phyloP scores from a whole-genome alignment of 2,888 invertebrate species.

The Netelia inedita region DNA sequence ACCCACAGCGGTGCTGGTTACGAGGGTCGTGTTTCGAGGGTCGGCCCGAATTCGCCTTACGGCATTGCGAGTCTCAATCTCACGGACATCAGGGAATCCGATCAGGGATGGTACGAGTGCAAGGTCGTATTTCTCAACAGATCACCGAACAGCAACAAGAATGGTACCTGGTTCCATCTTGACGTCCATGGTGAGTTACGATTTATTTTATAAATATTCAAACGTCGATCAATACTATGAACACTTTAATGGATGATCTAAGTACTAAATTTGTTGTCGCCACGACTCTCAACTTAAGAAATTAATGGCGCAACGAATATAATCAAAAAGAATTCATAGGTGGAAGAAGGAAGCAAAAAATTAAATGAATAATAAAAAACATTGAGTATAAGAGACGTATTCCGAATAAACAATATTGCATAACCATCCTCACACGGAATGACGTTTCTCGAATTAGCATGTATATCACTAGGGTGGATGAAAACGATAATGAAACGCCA shows the following conservation, averaged over 20 bases:
- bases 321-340: too few relatives aligned
- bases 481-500: too few relatives aligned
- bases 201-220: not conserved
- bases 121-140: conserved; percentile 98
- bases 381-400: too few relatives aligned
- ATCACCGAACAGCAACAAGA: conserved; percentile 95
- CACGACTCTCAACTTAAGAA: too few relatives aligned
- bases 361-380: too few relatives aligned
- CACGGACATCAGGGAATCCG: conserved; percentile 96
- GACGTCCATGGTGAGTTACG: conserved; percentile 93
- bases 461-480: too few relatives aligned
- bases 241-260: not conserved
- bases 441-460: too few relatives aligned
- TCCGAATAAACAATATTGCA: too few relatives aligned
- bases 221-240: not conserved
- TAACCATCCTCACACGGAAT: too few relatives aligned
- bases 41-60: conserved; percentile 94
- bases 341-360: too few relatives aligned
- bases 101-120: conserved; percentile 99
- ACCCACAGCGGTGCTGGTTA: conserved; percentile 98
- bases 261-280: not conserved
- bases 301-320: too few relatives aligned
- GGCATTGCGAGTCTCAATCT: conserved; percentile 98
- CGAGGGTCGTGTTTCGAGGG: conserved; percentile 96
- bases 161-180: conserved; percentile 99